Evolutionary conservation across 2,113 vertebrate species (phyloP).

Genomic region (Xyliphius kryptos): DNA sequence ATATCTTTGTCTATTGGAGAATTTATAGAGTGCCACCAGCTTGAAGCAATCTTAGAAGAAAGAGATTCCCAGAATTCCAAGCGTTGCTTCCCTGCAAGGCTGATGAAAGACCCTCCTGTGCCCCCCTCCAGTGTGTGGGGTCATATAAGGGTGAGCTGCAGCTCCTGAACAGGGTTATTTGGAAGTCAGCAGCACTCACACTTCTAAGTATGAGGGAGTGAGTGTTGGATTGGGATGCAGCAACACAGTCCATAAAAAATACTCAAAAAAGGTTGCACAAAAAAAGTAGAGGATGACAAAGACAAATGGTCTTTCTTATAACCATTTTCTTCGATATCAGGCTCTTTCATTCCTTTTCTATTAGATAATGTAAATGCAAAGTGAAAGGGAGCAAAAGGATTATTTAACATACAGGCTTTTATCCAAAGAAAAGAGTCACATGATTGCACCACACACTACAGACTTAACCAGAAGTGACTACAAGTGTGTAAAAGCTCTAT

Average conservation of each 20-base stretch:
- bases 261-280: constrained; percentile 63
- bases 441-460: constrained; percentile 28
- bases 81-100: constrained; percentile 26
- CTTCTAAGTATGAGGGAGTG: too few species aligned
- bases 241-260: constrained; percentile 35
- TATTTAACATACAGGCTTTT: constrained; percentile 66
- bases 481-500: too few species aligned
- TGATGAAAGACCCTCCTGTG: constrained; percentile 54
- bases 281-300: constrained; percentile 70
- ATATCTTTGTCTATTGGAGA: constrained; percentile 17
- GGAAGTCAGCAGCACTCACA: constrained; percentile 70
- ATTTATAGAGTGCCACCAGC: constrained; percentile 13
- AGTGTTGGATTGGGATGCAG: constrained; percentile 35
- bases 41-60: constrained; percentile 17
- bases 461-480: background rate
- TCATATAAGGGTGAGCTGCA: constrained; percentile 71
- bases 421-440: constrained; percentile 40
- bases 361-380: too few species aligned
- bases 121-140: constrained; percentile 61
- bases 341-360: constrained; percentile 68
- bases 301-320: constrained; percentile 68
- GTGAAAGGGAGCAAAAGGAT: too few species aligned
- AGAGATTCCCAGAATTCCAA: constrained; percentile 43
- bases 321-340: constrained; percentile 71
- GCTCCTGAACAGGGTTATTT: constrained; percentile 70